Evolutionary conservation across 1,140 invertebrate species (phyloP).

Genomic region (Brachionus asplanchnoidis): DNA sequence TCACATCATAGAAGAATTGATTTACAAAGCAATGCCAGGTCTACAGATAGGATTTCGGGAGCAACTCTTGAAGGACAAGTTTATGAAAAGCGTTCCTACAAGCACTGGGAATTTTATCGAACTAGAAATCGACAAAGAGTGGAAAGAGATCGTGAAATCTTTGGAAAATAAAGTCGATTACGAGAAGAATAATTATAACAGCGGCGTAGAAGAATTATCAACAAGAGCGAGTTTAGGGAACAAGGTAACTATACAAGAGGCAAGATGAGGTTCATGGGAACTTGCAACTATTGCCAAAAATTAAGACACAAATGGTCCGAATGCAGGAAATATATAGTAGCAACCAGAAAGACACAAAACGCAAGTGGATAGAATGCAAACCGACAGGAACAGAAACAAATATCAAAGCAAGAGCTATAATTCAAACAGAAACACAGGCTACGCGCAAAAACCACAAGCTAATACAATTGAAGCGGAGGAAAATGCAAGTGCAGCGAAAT

Average conservation of each 20-base stretch:
- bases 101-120: not conserved
- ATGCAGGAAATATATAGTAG: not conserved
- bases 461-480: not conserved
- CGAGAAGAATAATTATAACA: not conserved
- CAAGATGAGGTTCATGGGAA: not conserved
- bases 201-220: not conserved
- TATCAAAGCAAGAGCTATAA: not conserved
- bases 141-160: not conserved
- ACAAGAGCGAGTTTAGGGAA: not conserved
- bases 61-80: not conserved
- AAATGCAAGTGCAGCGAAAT: not conserved
- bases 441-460: not conserved
- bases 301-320: not conserved
- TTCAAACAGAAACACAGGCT: not conserved
- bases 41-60: not conserved
- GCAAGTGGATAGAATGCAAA: not conserved
- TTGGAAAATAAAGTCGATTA: not conserved
- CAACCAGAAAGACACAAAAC: not conserved
- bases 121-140: not conserved
- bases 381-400: not conserved
- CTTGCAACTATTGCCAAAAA: not conserved
- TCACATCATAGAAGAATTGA: not conserved
- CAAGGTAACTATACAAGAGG: not conserved
- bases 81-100: not conserved
- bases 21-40: not conserved